Conservation (phyloP, 2,888 invertebrate genomes). For the Eristalinus sepulchralis region DNA sequence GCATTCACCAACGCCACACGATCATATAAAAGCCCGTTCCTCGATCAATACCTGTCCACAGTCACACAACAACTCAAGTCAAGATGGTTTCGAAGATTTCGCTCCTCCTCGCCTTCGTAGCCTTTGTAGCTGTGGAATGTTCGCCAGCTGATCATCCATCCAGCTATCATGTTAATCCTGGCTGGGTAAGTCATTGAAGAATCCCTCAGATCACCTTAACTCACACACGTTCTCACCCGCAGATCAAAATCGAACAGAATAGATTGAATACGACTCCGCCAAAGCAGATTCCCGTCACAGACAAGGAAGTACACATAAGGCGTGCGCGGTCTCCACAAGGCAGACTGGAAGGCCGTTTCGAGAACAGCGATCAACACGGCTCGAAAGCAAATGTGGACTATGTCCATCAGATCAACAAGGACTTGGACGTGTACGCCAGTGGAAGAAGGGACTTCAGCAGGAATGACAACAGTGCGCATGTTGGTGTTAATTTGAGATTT, state of each 20-base stretch:
- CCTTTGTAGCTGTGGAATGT: neutral
- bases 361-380: neutral
- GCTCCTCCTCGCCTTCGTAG: neutral
- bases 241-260: neutral
- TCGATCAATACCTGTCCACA: too few relatives aligned
- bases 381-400: slow-evolving; percentile 1
- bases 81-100: slow-evolving; percentile 20
- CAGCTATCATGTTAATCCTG: neutral
- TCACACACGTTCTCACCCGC: neutral
- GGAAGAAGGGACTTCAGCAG: neutral
- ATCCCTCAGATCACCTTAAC: neutral
- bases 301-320: neutral
- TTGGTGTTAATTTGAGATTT: neutral
- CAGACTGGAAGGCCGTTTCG: neutral
- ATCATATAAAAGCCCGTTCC: neutral
- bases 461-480: neutral
- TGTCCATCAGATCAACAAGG: neutral
- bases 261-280: neutral
- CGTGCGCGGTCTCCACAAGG: slow-evolving; percentile 11
- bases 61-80: neutral
- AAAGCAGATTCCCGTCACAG: neutral
- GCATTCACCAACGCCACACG: neutral
- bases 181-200: neutral
- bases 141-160: neutral
- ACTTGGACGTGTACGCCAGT: neutral